Percentiles rank a stretch among this genome's conserved stretches.
Conservation (phyloP, 2,888 invertebrate genomes). For the Helleia helle region DNA sequence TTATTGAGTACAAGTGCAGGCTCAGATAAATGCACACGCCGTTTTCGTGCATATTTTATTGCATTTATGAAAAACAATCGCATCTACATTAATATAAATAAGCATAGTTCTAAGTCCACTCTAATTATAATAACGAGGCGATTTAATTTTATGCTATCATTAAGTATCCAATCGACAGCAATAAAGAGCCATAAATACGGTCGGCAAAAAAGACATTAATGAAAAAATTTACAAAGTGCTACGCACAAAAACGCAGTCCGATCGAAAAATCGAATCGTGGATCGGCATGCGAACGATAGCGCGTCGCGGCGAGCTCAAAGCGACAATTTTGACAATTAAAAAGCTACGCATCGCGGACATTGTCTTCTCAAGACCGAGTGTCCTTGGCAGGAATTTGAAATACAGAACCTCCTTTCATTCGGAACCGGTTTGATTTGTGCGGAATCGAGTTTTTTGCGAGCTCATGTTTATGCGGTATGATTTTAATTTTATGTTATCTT, state of each 20-base stretch:
- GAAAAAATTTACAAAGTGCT: slow-evolving; percentile 20
- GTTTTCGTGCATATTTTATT: too few relatives aligned
- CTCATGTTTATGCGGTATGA: slow-evolving; percentile 26
- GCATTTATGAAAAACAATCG: too few relatives aligned
- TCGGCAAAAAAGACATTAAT: slow-evolving; percentile 17
- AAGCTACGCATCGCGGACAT: slow-evolving; percentile 56
- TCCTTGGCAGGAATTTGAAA: slow-evolving; percentile 64
- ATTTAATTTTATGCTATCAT: slow-evolving; percentile 4
- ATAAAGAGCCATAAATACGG: slow-evolving; percentile 12
- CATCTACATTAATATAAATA: too few relatives aligned
- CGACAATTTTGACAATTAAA: slow-evolving; percentile 69
- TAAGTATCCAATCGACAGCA: slow-evolving; percentile 13
- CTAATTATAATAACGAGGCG: not conserved
- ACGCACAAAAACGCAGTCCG: slow-evolving; percentile 24
- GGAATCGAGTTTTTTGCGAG: slow-evolving; percentile 23
- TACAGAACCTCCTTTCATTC: slow-evolving; percentile 37
- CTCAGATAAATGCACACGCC: too few relatives aligned
- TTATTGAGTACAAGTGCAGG: slow-evolving; percentile 14
- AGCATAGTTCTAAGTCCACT: too few relatives aligned
- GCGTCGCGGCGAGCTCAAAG: slow-evolving; percentile 50
- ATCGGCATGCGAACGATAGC: slow-evolving; percentile 30
- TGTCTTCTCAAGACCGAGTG: slow-evolving; percentile 41
- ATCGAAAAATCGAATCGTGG: slow-evolving; percentile 34
- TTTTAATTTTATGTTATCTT: slow-evolving; percentile 30
- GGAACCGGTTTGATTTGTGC: slow-evolving; percentile 52